Evolutionary conservation across 23 tunicate genomes (phyloP).

Genomic region (Phallusia fumigata): DNA sequence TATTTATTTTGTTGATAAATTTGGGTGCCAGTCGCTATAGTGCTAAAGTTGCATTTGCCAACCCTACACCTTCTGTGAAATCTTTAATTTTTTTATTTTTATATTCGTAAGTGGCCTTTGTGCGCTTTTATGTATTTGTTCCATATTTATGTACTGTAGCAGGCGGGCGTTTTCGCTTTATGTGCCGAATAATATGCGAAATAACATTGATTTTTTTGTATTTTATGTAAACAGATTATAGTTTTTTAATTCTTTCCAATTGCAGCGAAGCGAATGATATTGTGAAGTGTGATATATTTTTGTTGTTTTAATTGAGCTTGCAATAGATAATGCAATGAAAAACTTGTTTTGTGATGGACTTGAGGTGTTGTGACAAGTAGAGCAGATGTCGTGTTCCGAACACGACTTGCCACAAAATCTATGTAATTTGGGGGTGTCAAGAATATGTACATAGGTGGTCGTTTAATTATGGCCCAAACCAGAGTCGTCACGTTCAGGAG

Average conservation of each 20-base stretch:
- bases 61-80: background rate
- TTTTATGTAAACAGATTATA: background rate
- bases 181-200: constrained; percentile 10
- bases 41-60: background rate
- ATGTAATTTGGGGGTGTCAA: too few relatives aligned
- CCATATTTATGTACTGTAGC: constrained; percentile 2
- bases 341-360: background rate
- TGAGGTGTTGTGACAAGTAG: too few relatives aligned
- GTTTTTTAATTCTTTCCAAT: background rate
- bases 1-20: constrained; percentile 4
- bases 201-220: background rate
- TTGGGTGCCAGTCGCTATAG: background rate
- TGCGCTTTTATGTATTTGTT: background rate
- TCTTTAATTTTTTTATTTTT: background rate
- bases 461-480: too few relatives aligned
- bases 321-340: constrained; percentile 8
- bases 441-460: too few relatives aligned
- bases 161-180: background rate
- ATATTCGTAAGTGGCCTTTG: background rate
- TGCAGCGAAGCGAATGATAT: background rate
- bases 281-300: background rate
- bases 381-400: too few relatives aligned
- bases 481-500: too few relatives aligned
- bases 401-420: too few relatives aligned
- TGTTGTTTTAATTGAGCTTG: constrained; percentile 4